These are phyloP conservation scores for Caprella mutica DNA, from an alignment of 2,888 invertebrate genomes.

Conservation along the genomic window DNA sequence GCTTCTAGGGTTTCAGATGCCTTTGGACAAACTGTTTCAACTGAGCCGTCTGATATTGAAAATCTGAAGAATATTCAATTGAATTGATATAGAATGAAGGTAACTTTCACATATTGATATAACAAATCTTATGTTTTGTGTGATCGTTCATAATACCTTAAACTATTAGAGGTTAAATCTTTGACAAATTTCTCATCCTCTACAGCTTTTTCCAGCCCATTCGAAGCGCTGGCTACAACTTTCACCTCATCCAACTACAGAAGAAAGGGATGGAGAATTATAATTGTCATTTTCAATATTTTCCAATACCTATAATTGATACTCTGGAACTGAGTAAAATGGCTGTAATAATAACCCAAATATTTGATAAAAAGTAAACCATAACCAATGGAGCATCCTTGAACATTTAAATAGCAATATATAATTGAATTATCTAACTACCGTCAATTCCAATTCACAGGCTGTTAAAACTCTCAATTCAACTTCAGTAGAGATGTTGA, in stretches of 20 bases:
- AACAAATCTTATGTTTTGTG: too few species aligned
- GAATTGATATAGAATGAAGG: too few species aligned
- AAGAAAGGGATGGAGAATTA: not conserved
- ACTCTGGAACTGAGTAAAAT: too few species aligned
- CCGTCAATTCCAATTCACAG: conserved; percentile 25
- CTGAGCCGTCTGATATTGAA: conserved; percentile 23
- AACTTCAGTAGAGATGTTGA: conserved; percentile 10
- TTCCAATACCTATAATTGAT: not conserved
- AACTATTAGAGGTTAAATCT: too few species aligned
- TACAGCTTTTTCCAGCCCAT: not conserved
- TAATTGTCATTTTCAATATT: not conserved
- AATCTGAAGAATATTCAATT: conserved; percentile 15
- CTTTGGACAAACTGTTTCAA: conserved; percentile 25
- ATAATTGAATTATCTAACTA: too few species aligned
- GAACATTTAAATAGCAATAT: too few species aligned
- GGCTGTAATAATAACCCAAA: too few species aligned
- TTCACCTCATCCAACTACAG: not conserved
- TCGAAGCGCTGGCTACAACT: not conserved
- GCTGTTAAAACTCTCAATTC: conserved; percentile 20
- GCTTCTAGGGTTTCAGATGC: conserved; percentile 14
- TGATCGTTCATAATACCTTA: too few species aligned
- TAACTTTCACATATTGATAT: too few species aligned
- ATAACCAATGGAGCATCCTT: too few species aligned
- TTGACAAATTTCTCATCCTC: too few species aligned
- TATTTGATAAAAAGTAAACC: too few species aligned